Percentiles rank a stretch among this genome's conserved stretches.
Evolutionary conservation across 92 coral and sea anemone species (phyloP).

Genomic region (Heteractis magnifica): DNA sequence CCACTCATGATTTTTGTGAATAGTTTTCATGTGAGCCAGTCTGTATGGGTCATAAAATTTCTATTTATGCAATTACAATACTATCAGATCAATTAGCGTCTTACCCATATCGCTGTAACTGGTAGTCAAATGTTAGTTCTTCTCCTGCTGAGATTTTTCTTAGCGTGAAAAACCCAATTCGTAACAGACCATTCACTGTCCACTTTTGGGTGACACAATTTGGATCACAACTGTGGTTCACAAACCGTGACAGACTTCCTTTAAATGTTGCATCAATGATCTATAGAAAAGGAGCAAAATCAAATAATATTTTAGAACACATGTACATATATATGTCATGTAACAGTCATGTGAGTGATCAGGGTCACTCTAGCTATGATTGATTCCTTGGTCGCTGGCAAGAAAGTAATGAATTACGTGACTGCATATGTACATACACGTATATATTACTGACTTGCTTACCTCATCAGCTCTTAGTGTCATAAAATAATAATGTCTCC

Average conservation of each 20-base stretch:
- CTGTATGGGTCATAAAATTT: too few species aligned
- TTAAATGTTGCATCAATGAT: constrained; percentile 96
- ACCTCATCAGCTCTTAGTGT: constrained; percentile 98
- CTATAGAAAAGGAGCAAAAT: constrained; percentile 22
- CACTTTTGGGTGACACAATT: constrained; percentile 99
- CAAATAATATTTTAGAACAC: not conserved
- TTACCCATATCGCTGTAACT: constrained; percentile 96
- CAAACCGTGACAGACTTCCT: constrained; percentile 87
- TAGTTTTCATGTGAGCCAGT: too few species aligned
- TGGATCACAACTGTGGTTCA: constrained; percentile 96
- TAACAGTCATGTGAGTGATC: too few species aligned
- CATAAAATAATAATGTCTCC: constrained; percentile 98
- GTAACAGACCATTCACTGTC: constrained; percentile 93
- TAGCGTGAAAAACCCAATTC: constrained; percentile 91
- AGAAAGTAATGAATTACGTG: too few species aligned
- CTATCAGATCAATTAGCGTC: not conserved
- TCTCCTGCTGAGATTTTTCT: constrained; percentile 69
- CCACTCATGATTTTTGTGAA: too few species aligned
- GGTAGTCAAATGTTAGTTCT: constrained; percentile 95
- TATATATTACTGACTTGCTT: not conserved
- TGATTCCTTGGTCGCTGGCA: too few species aligned
- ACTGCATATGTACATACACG: not conserved
- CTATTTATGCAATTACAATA: too few species aligned
- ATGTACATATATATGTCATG: too few species aligned
- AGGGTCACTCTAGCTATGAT: too few species aligned